These are phyloP conservation scores for Sebastes goodei DNA, from an alignment of 2,797 vertebrate species.

Conservation along the genomic window DNA sequence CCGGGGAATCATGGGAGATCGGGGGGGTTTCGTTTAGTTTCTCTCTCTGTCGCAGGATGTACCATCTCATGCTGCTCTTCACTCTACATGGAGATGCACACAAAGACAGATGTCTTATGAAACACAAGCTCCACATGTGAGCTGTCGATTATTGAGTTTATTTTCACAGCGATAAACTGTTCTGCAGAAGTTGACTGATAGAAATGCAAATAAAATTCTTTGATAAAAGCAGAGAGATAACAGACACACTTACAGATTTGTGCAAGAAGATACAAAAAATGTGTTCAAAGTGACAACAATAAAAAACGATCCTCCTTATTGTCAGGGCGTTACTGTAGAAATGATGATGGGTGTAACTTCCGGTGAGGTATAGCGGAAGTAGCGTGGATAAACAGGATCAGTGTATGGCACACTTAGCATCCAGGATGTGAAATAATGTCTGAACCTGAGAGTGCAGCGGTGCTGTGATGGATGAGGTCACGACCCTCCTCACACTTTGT, in stretches of 20 bases:
- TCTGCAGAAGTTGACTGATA: conserved; percentile 40
- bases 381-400: background rate
- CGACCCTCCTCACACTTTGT: conserved; percentile 48
- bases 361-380: too few species aligned
- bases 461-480: conserved; percentile 53
- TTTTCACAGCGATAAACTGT: conserved; percentile 52
- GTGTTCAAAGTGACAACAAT: background rate
- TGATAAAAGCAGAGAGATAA: background rate
- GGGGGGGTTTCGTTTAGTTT: background rate
- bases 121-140: conserved; percentile 42
- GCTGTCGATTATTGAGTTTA: conserved; percentile 39
- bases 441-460: conserved; percentile 11
- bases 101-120: conserved; percentile 54
- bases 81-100: conserved; percentile 32
- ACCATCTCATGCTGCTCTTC: conserved; percentile 28
- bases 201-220: conserved; percentile 17
- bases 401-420: rapidly evolving
- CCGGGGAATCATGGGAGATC: conserved; percentile 31
- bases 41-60: background rate
- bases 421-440: conserved; percentile 20
- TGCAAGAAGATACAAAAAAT: background rate
- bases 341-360: too few species aligned
- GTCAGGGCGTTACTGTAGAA: too few species aligned
- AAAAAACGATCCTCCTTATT: too few species aligned
- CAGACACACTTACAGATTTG: conserved; percentile 8